Conservation (phyloP, 1,140 invertebrate genomes). For the Drosophila rufa region DNA sequence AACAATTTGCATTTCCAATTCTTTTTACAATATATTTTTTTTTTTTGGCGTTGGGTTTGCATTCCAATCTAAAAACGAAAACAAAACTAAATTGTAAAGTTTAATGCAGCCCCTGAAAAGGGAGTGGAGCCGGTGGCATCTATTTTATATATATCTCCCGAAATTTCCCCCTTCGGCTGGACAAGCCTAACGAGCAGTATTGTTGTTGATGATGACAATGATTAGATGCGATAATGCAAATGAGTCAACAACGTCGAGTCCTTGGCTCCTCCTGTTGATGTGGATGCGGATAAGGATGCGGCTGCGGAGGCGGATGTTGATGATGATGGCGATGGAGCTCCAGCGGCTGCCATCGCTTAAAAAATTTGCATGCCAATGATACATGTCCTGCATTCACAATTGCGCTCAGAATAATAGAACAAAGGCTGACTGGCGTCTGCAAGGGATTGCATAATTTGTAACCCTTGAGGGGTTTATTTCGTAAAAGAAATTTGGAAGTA, state of each 20-base stretch:
- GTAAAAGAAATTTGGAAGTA: background rate
- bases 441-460: background rate
- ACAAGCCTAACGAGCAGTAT: conserved; percentile 77
- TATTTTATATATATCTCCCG: background rate
- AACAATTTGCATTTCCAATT: conserved; percentile 58
- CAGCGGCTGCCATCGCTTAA: conserved; percentile 23
- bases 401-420: conserved; percentile 7
- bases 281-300: conserved; percentile 1
- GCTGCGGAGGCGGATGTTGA: conserved; percentile 21
- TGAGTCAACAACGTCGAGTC: conserved; percentile 57
- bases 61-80: conserved; percentile 52
- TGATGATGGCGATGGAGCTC: conserved; percentile 7
- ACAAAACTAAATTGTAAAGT: conserved; percentile 54
- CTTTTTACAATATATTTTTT: conserved; percentile 19
- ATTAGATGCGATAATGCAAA: conserved; percentile 84
- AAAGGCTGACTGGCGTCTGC: background rate
- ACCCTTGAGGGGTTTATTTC: background rate
- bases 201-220: conserved; percentile 83
- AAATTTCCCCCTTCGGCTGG: conserved; percentile 3
- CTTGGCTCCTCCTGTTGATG: conserved; percentile 20
- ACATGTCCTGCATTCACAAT: conserved; percentile 54
- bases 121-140: too few species aligned
- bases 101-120: conserved; percentile 25
- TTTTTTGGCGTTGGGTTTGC: conserved; percentile 8
- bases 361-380: conserved; percentile 79